phyloP scores from a whole-genome alignment of 23 tunicate species.

The Halocynthia roretzi region DNA sequence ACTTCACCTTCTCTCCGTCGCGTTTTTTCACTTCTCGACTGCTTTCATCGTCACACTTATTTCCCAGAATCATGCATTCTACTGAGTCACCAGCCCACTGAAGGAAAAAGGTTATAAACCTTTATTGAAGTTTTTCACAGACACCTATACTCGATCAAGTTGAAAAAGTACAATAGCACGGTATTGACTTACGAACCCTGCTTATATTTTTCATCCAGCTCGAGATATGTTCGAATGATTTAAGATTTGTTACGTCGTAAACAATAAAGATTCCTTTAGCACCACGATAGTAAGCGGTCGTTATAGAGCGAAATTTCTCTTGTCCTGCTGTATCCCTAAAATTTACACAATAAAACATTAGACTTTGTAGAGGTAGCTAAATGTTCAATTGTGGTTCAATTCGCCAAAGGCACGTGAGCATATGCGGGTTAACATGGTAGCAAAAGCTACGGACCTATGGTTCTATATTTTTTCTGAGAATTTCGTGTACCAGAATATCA shows the following conservation, averaged over 20 bases:
- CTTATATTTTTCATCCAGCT: constrained; percentile 46
- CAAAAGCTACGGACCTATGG: too few species aligned
- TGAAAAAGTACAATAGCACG: background rate
- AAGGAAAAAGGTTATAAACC: too few species aligned
- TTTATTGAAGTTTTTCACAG: background rate
- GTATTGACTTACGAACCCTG: constrained; percentile 21
- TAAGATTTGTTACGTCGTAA: constrained; percentile 55
- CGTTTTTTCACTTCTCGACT: constrained; percentile 22
- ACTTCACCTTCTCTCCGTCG: constrained; percentile 54
- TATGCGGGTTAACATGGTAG: too few species aligned
- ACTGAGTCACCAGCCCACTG: constrained; percentile 56
- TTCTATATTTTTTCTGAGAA: too few species aligned
- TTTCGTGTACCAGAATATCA: too few species aligned
- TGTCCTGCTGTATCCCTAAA: constrained; percentile 83
- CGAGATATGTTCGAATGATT: constrained; percentile 34
- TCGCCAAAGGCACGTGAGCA: too few species aligned
- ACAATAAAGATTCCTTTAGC: constrained; percentile 63
- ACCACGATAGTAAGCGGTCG: constrained; percentile 70
- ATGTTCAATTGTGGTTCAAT: background rate
- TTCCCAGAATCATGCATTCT: constrained; percentile 42
- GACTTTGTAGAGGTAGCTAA: background rate
- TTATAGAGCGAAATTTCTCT: constrained; percentile 61
- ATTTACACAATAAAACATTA: background rate
- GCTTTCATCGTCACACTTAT: constrained; percentile 58
- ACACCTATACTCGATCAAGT: background rate